Base-by-base conservation (phyloP, 1,140 invertebrate species). In the fruit fly (Drosophila melanogaster) region DNA sequence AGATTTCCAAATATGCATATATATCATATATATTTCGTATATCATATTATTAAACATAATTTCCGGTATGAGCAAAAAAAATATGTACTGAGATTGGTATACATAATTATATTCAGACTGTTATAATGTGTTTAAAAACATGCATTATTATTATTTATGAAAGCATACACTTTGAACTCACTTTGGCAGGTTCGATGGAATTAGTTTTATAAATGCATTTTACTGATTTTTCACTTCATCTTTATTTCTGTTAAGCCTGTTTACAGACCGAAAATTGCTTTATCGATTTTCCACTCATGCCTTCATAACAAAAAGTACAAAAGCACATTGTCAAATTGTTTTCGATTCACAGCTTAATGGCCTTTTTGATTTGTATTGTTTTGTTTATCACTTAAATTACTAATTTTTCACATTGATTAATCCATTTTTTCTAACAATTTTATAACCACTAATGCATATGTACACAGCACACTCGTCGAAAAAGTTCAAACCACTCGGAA, bases 391-490 rank as follows among this genome's bases (percentile, higher is more conserved):
- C 46, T 67, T 37, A 35, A 17, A 11, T 53, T 35, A 26, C 11
- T 33, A 53, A 51, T 7, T 44, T 14, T 22, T 35, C 30, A 6
- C 15, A 67, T 53, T 50, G 64, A 65, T 65, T 65, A 51, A 51
- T 67, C 8, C 44, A 65, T 26, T 65, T 67, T 66, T 67, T 65
- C 47, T 33, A 66, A 50, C 26, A 64, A 65, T 50, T 67, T 51
- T 43, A 51, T 64, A 64, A 66, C 33, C 64, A 67, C 64, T 24
- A 67, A 67, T 65, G 59, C 64, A 64, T 64, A 66, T 66, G 64
- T 67, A 67, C 64, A 67, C 46, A 67, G 64, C 64, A 65, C 59
- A 67, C 60, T 67, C 38, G 59, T 67, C 64, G 64, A 67, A 67
- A 67, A 65, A 51, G n/a, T 65, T 37, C 64, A 65, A 67, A 43